Percentiles rank a stretch among this genome's conserved stretches.
phyloP scores from a whole-genome alignment of 2,888 invertebrate species.

The Girardia tigrina region DNA sequence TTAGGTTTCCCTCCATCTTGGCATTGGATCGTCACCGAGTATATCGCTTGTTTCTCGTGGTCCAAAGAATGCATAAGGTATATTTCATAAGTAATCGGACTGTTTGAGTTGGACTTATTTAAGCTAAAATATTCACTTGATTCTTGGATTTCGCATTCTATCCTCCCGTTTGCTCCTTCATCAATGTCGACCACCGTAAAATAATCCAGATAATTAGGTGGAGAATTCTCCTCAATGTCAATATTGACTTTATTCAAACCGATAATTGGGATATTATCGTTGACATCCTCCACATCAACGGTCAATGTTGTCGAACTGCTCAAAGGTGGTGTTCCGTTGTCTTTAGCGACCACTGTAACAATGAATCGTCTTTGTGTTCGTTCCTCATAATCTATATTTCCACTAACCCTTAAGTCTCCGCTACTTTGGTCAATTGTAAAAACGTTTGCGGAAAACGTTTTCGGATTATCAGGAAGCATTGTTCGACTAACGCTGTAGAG shows the following conservation, averaged over 20 bases:
- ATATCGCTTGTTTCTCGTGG: not conserved
- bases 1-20: not conserved
- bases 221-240: not conserved
- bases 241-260: not conserved
- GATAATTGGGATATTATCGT: not conserved
- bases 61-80: not conserved
- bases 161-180: not conserved
- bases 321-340: not conserved
- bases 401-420: not conserved
- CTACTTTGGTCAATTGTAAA: not conserved
- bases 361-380: not conserved
- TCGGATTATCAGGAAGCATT: not conserved
- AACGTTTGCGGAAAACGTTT: not conserved
- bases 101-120: not conserved
- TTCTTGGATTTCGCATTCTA: not conserved
- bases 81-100: not conserved
- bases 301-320: not conserved
- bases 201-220: not conserved
- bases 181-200: constrained; percentile 10
- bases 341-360: not conserved
- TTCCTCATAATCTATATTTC: not conserved
- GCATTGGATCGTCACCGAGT: not conserved
- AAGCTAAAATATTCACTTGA: not conserved
- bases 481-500: not conserved
- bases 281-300: not conserved